phyloP scores from a whole-genome alignment of 2,113 vertebrate species.

The Pachypanchax playfairii region DNA sequence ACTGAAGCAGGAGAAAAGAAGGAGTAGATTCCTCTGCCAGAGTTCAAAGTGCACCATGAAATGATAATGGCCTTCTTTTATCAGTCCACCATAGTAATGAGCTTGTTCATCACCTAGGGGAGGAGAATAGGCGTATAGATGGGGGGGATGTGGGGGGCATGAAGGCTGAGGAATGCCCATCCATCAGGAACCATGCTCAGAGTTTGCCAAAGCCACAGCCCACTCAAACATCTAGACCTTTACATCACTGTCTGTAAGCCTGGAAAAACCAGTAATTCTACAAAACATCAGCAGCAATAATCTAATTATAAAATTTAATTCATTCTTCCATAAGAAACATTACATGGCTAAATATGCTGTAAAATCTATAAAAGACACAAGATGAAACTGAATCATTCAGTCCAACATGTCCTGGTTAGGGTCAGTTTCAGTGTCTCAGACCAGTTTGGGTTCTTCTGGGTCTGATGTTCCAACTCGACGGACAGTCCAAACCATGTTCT shows the following conservation, averaged over 20 bases:
- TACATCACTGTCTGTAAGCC: slow-evolving; percentile 54
- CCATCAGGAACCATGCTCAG: slow-evolving; percentile 54
- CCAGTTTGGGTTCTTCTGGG: no score
- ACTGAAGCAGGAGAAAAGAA: slow-evolving; percentile 32
- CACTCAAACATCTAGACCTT: slow-evolving; percentile 47
- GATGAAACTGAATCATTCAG: no score
- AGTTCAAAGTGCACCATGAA: slow-evolving; percentile 61
- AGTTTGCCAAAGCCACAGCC: slow-evolving; percentile 31
- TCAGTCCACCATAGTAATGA: slow-evolving; percentile 57
- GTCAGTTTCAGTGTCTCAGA: no score
- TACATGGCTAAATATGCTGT: no score
- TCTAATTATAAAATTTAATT: not conserved
- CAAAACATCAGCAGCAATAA: not conserved
- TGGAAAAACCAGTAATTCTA: slow-evolving; percentile 5
- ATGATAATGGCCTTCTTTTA: slow-evolving; percentile 70
- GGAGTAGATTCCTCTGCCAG: slow-evolving; percentile 49
- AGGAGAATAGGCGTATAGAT: slow-evolving; percentile 14
- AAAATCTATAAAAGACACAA: no score
- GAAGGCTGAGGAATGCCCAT: slow-evolving; percentile 64
- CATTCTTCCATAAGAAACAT: no score
- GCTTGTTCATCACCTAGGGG: slow-evolving; percentile 65
- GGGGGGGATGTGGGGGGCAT: slow-evolving; percentile 1
- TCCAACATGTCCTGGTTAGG: no score
- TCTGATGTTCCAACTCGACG: no score
- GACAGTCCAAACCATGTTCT: no score